A percentile compares a stretch with the other conserved stretches of the same genome.
Conservation (phyloP, 2,888 invertebrate genomes). For the Drosophila rubida region DNA sequence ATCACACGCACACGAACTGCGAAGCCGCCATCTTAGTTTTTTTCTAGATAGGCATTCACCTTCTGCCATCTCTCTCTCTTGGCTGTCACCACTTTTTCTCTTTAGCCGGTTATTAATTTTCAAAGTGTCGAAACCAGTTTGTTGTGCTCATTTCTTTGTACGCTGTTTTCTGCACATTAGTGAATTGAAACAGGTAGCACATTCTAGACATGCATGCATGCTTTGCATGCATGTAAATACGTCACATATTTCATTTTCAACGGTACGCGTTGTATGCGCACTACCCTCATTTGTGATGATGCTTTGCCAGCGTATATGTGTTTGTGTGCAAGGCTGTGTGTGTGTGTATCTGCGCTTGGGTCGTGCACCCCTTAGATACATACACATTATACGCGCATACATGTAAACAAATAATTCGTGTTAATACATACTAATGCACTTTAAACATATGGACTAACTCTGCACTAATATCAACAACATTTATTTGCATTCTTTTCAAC, state of each 20-base stretch:
- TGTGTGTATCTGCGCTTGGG: constrained; percentile 52
- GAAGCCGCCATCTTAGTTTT: constrained; percentile 59
- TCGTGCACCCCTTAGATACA: constrained; percentile 44
- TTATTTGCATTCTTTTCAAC: constrained; percentile 18
- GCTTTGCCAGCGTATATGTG: constrained; percentile 3
- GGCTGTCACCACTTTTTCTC: constrained; percentile 23
- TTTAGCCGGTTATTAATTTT: constrained; percentile 28
- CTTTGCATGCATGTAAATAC: background rate
- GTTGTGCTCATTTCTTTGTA: constrained; percentile 33
- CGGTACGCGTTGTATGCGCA: constrained; percentile 3
- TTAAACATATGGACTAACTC: background rate
- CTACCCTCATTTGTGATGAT: constrained; percentile 35
- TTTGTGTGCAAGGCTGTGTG: background rate
- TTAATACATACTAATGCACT: background rate
- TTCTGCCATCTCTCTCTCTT: constrained; percentile 18
- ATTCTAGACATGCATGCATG: background rate
- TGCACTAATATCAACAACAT: background rate
- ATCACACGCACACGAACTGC: constrained; percentile 17
- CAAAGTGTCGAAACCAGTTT: constrained; percentile 49
- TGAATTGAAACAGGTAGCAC: constrained; percentile 52
- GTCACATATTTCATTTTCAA: constrained; percentile 8
- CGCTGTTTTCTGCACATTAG: constrained; percentile 8
- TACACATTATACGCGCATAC: background rate
- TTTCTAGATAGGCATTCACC: constrained; percentile 55
- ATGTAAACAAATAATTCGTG: background rate